A percentile compares a stretch with the other conserved stretches of the same genome.
Evolutionary conservation across 2,797 vertebrate species (phyloP).

Genomic region (Triplophysa yarkandensis): DNA sequence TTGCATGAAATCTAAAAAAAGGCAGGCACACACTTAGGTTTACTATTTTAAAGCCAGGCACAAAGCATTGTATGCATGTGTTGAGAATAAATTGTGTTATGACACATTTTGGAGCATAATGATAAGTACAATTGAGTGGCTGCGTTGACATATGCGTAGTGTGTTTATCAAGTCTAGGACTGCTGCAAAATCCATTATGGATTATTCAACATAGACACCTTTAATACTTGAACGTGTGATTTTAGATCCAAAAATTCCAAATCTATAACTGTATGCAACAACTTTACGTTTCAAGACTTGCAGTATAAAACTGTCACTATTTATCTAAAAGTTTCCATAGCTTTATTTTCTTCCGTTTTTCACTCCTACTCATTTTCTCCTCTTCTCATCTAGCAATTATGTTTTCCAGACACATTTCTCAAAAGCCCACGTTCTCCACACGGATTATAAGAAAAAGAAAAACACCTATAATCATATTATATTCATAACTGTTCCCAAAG

Average conservation of each 20-base stretch:
- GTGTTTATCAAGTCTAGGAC: background rate
- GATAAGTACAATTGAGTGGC: background rate
- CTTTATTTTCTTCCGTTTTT: background rate
- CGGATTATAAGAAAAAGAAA: slow-evolving; percentile 28
- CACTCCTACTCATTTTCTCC: slow-evolving; percentile 2
- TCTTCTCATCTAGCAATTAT: slow-evolving; percentile 24
- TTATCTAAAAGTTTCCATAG: background rate
- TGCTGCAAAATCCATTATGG: background rate
- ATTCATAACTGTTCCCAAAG: slow-evolving; percentile 28
- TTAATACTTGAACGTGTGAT: background rate
- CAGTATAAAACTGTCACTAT: background rate
- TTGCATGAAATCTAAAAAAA: slow-evolving; percentile 60
- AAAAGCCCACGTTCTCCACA: slow-evolving; percentile 35
- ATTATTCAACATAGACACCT: background rate
- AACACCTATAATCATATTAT: slow-evolving; percentile 20
- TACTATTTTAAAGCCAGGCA: slow-evolving; percentile 4
- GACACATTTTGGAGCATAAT: background rate
- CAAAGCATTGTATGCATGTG: background rate
- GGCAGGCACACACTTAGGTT: slow-evolving; percentile 4
- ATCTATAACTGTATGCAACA: background rate
- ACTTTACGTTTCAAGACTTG: background rate
- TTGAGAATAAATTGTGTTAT: background rate
- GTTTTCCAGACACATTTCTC: slow-evolving; percentile 26
- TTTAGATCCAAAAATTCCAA: background rate
- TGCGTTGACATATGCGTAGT: background rate